phyloP scores from a whole-genome alignment of 2,113 vertebrate species.

The Macquaria ambigua region DNA sequence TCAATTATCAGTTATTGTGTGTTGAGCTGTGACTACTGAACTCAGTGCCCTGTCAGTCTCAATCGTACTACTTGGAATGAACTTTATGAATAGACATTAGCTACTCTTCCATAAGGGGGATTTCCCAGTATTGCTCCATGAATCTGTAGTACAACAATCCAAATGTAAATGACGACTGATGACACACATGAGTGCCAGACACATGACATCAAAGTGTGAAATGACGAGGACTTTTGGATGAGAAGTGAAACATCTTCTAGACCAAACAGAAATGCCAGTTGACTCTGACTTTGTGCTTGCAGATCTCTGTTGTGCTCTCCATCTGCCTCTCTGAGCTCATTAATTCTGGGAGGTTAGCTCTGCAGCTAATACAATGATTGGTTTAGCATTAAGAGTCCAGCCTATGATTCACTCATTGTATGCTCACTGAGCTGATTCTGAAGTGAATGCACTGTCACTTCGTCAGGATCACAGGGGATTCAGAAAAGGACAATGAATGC shows the following conservation, averaged over 20 bases:
- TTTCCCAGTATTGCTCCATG: neutral
- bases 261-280: neutral
- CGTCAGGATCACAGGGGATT: slow-evolving; percentile 42
- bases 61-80: neutral
- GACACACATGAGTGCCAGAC: neutral
- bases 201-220: neutral
- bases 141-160: neutral
- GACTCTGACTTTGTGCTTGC: neutral
- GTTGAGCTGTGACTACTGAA: neutral
- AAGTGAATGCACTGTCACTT: slow-evolving; percentile 43
- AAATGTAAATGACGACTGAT: neutral
- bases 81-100: neutral
- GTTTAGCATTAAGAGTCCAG: slow-evolving; percentile 60
- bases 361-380: slow-evolving; percentile 65
- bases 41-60: too few relatives aligned
- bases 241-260: neutral
- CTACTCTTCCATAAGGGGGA: neutral
- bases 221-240: neutral
- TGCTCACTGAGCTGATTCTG: slow-evolving; percentile 19
- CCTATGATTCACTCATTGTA: slow-evolving; percentile 38
- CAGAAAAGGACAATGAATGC: slow-evolving; percentile 49
- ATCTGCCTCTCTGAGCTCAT: slow-evolving; percentile 60
- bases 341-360: slow-evolving; percentile 68
- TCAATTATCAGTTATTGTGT: neutral
- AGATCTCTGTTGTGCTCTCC: neutral